These are phyloP conservation scores for Muraenolepis orangiensis DNA, from an alignment of 2,797 vertebrate species.

Conservation along the genomic window DNA sequence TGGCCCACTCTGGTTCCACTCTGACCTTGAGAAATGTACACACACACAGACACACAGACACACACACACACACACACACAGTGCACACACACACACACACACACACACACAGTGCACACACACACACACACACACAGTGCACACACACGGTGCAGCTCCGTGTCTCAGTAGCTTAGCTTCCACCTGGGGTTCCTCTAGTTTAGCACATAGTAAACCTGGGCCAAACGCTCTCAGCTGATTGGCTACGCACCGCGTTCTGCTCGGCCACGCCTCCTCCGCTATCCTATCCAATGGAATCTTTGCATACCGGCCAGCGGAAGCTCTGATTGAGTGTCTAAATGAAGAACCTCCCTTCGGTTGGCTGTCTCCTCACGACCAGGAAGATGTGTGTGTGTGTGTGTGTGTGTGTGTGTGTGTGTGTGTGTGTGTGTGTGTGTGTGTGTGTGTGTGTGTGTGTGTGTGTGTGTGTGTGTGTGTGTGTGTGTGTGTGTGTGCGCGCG, in stretches of 20 bases:
- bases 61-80: conserved; percentile 8
- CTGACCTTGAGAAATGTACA: conserved; percentile 32
- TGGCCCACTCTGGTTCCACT: conserved; percentile 4
- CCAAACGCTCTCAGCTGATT: conserved; percentile 44
- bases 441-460: neutral
- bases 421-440: neutral
- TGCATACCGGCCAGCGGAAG: conserved; percentile 23
- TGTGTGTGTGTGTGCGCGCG: neutral
- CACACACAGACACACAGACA: neutral
- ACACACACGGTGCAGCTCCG: conserved; percentile 8
- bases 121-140: neutral
- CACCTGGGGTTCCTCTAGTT: conserved; percentile 40
- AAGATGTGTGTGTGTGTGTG: neutral
- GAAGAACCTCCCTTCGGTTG: conserved; percentile 11
- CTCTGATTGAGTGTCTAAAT: conserved; percentile 17
- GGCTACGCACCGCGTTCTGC: conserved; percentile 12
- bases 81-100: no score
- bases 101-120: conserved; percentile 2
- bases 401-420: neutral
- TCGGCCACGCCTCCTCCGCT: conserved; percentile 15
- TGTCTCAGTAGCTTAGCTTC: conserved; percentile 41
- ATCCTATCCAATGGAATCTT: conserved; percentile 17
- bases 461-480: neutral
- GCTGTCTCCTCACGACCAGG: no score
- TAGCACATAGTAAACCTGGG: conserved; percentile 32